Conservation (phyloP, 2,113 vertebrate genomes). For the Cyprinus carpio region DNA sequence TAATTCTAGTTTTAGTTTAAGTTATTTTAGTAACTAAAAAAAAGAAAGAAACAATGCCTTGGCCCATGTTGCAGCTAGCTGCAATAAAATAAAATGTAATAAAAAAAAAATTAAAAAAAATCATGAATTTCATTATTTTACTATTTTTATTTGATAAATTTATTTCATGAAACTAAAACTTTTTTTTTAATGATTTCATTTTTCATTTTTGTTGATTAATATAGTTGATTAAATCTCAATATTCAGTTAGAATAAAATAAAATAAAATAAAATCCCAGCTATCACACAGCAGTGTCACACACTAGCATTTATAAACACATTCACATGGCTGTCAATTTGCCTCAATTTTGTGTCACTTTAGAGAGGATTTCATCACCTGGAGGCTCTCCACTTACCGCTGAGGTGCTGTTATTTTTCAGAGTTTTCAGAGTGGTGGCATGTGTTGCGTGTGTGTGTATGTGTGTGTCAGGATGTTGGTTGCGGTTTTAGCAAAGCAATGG, state of each 20-base stretch:
- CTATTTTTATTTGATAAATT: background rate
- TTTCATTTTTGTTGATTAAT: too few relatives aligned
- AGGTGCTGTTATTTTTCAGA: conserved; percentile 46
- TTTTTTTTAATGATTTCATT: background rate
- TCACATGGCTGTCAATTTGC: conserved; percentile 51
- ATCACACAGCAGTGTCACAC: conserved; percentile 40
- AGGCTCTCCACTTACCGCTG: conserved; percentile 28
- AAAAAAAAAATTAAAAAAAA: background rate
- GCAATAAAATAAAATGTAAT: background rate
- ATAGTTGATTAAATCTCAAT: too few relatives aligned
- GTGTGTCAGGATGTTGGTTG: conserved; percentile 57
- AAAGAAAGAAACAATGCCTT: too few relatives aligned
- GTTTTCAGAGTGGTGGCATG: conserved; percentile 40
- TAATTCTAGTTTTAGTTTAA: background rate
- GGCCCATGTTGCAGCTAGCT: background rate
- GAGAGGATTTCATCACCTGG: conserved; percentile 42
- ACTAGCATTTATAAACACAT: conserved; percentile 47
- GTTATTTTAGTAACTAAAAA: background rate
- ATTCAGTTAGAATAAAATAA: background rate
- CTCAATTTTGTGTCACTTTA: conserved; percentile 47
- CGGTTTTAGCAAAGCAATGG: conserved; percentile 78
- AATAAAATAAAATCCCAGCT: background rate
- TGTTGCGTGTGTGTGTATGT: background rate
- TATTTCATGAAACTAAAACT: background rate
- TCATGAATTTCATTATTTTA: background rate